Evolutionary conservation across 2,113 vertebrate species (phyloP).

Genomic region (Heliornis fulica): DNA sequence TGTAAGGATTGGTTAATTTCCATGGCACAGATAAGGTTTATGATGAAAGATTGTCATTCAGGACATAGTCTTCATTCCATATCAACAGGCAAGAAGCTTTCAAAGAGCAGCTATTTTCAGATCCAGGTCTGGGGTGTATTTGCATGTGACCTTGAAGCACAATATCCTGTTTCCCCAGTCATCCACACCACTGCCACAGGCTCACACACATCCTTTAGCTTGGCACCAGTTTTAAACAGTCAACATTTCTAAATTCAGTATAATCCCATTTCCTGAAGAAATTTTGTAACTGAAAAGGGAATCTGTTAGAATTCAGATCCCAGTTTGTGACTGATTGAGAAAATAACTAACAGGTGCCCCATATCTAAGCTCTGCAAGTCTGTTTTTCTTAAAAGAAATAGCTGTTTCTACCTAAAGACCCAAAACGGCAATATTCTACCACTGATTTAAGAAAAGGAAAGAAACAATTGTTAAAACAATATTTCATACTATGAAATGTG

Average conservation of each 20-base stretch:
- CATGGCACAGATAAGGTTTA: neutral
- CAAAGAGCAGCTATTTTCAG: neutral
- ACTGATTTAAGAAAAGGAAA: slow-evolving; percentile 40
- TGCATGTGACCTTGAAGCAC: neutral
- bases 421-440: neutral
- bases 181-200: neutral
- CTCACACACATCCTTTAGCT: neutral
- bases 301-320: slow-evolving; percentile 9
- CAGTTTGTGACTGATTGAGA: neutral
- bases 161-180: neutral
- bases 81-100: neutral
- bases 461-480: slow-evolving; percentile 28
- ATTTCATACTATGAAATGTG: slow-evolving; percentile 41
- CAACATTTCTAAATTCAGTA: slow-evolving; percentile 34
- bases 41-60: neutral
- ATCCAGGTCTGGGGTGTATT: neutral
- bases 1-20: neutral
- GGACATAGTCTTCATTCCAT: neutral
- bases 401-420: slow-evolving; percentile 31
- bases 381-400: slow-evolving; percentile 16
- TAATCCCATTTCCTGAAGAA: slow-evolving; percentile 51
- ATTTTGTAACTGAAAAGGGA: neutral
- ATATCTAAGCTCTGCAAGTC: neutral
- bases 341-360: slow-evolving; percentile 40
- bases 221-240: neutral